phyloP scores from a whole-genome alignment of 1,140 invertebrate genomes.

The Penaeus vannamei region DNA sequence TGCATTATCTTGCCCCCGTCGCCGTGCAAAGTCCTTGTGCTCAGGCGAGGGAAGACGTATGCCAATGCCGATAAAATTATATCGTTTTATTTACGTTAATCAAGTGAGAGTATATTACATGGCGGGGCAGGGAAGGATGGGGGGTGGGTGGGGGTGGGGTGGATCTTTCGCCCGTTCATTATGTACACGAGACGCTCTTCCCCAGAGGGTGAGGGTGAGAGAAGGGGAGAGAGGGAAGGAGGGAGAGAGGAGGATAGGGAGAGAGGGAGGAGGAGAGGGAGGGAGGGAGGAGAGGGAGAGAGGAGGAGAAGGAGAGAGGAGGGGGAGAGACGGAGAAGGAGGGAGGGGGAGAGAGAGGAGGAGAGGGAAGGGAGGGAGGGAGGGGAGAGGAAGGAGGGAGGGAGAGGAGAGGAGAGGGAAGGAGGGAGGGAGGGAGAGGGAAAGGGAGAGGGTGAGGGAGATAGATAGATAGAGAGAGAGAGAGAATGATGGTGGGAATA shows the following conservation, averaged over 20 bases:
- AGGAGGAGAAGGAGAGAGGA: not conserved
- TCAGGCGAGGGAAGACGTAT: no score
- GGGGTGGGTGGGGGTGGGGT: no score
- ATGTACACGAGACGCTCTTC: not conserved
- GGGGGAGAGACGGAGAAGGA: not conserved
- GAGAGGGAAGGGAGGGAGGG: not conserved
- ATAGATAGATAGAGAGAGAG: conserved; percentile 22
- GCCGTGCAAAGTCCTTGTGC: no score
- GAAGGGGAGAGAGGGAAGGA: conserved; percentile 1
- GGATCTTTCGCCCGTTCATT: not conserved
- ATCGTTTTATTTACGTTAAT: no score
- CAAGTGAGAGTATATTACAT: no score
- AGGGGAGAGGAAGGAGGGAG: not conserved
- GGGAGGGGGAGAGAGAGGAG: not conserved
- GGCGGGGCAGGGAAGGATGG: no score
- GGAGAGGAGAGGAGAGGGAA: not conserved
- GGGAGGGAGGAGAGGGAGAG: not conserved
- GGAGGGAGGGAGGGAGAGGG: not conserved
- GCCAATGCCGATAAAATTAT: no score
- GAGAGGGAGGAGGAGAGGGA: not conserved
- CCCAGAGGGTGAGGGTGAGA: not conserved
- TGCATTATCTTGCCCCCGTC: no score
- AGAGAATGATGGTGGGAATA: conserved; percentile 10
- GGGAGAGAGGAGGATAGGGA: conserved; percentile 17
- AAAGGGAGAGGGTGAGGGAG: not conserved